Conservation (phyloP, 2,113 vertebrate species). For the Gymnobelideus leadbeateri region DNA sequence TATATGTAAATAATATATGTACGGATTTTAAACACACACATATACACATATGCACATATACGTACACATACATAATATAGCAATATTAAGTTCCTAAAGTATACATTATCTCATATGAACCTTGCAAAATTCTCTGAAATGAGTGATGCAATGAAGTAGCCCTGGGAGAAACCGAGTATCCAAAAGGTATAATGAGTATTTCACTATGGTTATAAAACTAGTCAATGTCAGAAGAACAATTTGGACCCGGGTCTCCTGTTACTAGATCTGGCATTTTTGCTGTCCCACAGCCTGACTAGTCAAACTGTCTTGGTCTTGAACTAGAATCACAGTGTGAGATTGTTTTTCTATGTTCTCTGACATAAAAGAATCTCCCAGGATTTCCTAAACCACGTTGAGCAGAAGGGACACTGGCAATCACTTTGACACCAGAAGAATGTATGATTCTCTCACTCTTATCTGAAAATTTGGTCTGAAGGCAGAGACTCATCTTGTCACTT, state of each 20-base stretch:
- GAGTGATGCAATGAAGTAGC: neutral
- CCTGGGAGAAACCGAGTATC: neutral
- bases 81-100: neutral
- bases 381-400: neutral
- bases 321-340: neutral
- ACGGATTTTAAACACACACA: neutral
- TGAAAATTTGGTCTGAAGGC: neutral
- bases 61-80: neutral
- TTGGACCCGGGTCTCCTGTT: neutral
- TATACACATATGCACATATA: neutral
- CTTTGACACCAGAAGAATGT: neutral
- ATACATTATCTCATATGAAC: neutral
- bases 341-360: neutral
- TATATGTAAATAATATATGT: neutral
- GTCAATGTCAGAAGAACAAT: neutral
- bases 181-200: neutral
- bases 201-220: neutral
- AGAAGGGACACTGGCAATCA: neutral
- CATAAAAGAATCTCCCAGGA: neutral
- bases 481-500: neutral
- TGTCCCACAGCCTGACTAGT: neutral
- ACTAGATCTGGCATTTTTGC: neutral
- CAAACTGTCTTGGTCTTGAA: neutral
- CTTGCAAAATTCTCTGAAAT: neutral
- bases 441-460: neutral